Evolutionary conservation across 2,888 invertebrate species (phyloP).

Genomic region (Tiliacea citrago): DNA sequence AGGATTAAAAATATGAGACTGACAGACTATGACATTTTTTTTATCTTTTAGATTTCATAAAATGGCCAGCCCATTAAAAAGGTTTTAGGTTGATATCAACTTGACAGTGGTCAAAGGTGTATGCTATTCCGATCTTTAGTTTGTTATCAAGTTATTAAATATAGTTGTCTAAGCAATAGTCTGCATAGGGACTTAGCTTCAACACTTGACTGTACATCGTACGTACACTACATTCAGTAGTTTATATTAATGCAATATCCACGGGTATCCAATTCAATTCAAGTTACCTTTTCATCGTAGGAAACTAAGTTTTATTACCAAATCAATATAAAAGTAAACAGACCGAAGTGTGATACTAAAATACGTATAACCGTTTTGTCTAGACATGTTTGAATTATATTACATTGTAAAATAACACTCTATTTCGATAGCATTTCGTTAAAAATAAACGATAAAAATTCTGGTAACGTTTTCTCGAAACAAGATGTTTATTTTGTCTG

Average conservation of each 20-base stretch:
- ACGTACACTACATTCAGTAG: background rate
- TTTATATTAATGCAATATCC: background rate
- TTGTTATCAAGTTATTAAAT: no score
- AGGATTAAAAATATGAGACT: no score
- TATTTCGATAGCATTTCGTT: constrained; percentile 17
- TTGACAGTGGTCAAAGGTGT: no score
- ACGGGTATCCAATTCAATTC: background rate
- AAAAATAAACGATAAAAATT: constrained; percentile 23
- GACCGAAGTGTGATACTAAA: constrained; percentile 57
- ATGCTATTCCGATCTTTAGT: no score
- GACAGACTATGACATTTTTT: no score
- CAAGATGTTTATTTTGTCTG: background rate
- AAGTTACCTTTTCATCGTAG: background rate
- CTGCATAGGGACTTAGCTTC: background rate
- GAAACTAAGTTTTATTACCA: constrained; percentile 26
- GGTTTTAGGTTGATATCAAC: no score
- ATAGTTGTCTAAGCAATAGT: no score
- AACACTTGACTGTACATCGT: background rate
- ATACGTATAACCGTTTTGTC: constrained; percentile 43
- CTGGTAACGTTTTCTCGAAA: constrained; percentile 2
- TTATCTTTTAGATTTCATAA: no score
- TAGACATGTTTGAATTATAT: constrained; percentile 51
- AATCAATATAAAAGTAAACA: constrained; percentile 35
- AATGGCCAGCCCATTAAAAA: no score
- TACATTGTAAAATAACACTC: constrained; percentile 44